phyloP scores from a whole-genome alignment of 2,113 vertebrate species.

The Eurystomus gularis region DNA sequence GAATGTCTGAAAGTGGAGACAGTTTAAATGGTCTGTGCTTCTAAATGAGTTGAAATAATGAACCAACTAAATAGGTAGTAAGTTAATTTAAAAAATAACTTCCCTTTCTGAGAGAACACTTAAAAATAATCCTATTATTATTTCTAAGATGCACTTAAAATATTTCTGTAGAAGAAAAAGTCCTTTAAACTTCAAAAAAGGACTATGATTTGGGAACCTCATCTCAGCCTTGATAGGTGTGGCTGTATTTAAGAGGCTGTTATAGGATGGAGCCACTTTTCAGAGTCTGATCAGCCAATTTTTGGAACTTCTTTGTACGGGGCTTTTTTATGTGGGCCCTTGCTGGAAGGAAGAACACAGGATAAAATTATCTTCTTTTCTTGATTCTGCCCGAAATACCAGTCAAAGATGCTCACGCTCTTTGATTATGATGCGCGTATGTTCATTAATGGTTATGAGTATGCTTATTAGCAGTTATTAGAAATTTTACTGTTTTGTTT shows the following conservation, averaged over 20 bases:
- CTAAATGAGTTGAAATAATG: not conserved
- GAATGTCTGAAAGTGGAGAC: not conserved
- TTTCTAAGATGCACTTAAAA: not conserved
- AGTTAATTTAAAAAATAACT: not conserved
- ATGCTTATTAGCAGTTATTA: not conserved
- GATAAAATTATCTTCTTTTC: not conserved
- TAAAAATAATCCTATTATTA: not conserved
- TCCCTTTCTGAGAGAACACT: not conserved
- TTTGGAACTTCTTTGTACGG: not conserved
- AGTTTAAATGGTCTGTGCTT: not conserved
- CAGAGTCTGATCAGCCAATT: not conserved
- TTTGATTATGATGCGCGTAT: not conserved
- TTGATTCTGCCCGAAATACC: not conserved
- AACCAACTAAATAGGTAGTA: not conserved
- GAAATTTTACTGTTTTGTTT: not conserved
- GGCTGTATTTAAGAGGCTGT: not conserved
- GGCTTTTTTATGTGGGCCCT: not conserved
- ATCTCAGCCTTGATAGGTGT: fast-evolving
- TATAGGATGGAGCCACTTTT: not conserved
- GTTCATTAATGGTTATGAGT: not conserved
- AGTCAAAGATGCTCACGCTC: not conserved
- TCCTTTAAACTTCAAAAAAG: not conserved
- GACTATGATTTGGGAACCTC: not conserved
- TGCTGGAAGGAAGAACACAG: not conserved
- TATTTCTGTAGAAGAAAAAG: not conserved